Evolutionary conservation across 2,113 vertebrate genomes (phyloP).

Genomic region (Menidia beryllina): DNA sequence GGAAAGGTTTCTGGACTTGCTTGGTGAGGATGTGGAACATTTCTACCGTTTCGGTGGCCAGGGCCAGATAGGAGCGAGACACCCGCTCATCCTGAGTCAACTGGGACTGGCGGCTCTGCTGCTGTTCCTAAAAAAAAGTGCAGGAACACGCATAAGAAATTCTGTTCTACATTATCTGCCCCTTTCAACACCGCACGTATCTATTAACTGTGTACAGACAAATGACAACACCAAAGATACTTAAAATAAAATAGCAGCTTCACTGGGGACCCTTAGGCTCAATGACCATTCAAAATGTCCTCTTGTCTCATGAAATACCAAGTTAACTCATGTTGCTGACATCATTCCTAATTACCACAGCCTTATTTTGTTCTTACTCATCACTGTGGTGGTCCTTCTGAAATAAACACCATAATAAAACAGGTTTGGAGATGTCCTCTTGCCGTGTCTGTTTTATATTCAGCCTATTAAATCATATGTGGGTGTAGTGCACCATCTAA

Average conservation of each 20-base stretch:
- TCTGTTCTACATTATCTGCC: background rate
- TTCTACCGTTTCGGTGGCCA: constrained; percentile 97
- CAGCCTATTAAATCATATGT: background rate
- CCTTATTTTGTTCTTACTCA: no score
- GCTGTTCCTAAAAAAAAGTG: constrained; percentile 88
- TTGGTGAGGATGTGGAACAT: constrained; percentile 99
- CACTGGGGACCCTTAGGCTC: background rate
- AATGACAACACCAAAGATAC: no score
- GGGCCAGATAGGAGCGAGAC: constrained; percentile 95
- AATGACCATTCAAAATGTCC: background rate
- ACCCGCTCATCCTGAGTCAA: constrained; percentile 97
- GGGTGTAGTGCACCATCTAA: background rate
- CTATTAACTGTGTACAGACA: background rate
- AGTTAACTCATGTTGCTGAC: background rate
- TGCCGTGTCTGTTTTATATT: background rate
- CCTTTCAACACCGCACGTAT: constrained; percentile 3
- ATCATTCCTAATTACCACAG: no score
- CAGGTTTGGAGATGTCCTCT: no score
- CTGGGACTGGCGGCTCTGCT: constrained; percentile 96
- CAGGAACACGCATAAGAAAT: background rate
- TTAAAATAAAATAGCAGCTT: background rate
- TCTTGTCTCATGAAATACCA: background rate
- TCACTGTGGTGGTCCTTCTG: no score
- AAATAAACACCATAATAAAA: no score
- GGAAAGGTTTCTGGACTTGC: constrained; percentile 99